Evolutionary conservation across 2,797 vertebrate species (phyloP).

Genomic region (Sebastes oblongus): DNA sequence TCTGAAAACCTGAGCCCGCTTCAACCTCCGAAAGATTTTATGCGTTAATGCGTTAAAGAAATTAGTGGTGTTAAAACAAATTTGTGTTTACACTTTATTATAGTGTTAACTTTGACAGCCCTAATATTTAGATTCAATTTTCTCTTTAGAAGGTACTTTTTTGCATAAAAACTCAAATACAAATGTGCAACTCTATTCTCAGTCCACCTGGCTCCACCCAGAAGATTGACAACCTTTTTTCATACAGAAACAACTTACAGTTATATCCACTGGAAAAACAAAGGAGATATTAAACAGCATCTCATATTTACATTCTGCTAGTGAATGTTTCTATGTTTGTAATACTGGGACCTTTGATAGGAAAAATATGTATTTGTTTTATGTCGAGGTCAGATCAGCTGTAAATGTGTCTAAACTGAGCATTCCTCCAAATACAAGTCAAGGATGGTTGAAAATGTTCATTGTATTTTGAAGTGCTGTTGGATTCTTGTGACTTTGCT

Average conservation of each 20-base stretch:
- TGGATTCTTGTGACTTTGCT: not conserved
- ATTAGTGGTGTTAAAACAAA: too few relatives aligned
- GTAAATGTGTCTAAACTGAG: not conserved
- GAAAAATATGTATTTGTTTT: not conserved
- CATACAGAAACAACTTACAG: not conserved
- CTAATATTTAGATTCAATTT: too few relatives aligned
- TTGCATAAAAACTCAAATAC: not conserved
- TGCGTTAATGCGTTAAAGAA: too few relatives aligned
- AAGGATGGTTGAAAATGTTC: not conserved
- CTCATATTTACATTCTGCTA: not conserved
- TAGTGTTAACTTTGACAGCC: too few relatives aligned
- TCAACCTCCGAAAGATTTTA: accelerated
- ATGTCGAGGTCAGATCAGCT: not conserved
- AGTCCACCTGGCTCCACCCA: not conserved
- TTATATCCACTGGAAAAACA: not conserved
- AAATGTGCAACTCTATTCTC: not conserved
- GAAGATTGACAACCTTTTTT: not conserved
- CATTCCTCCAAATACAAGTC: not conserved
- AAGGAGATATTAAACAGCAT: not conserved
- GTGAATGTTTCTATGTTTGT: not conserved
- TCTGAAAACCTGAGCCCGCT: too few relatives aligned
- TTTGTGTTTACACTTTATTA: too few relatives aligned
- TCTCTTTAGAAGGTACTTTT: too few relatives aligned
- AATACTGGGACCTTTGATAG: not conserved
- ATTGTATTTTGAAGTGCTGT: not conserved